Evolutionary conservation across 2,113 vertebrate genomes (phyloP).

Genomic region (Dinomys branickii): DNA sequence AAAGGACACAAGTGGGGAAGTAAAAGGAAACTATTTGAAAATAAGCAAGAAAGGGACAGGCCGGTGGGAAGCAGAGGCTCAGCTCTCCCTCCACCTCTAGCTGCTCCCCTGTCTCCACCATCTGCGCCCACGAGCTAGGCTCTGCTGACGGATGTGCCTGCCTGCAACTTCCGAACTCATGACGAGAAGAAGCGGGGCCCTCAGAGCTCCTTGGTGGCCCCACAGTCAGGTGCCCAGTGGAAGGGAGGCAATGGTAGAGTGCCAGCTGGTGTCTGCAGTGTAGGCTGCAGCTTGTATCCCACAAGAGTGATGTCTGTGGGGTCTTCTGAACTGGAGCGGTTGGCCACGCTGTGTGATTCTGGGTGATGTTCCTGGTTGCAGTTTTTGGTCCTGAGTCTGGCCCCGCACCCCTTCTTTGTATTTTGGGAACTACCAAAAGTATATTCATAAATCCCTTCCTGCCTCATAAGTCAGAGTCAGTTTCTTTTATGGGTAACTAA

Average conservation of each 20-base stretch:
- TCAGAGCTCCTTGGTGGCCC: background rate
- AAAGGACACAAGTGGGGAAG: background rate
- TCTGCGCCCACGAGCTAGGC: background rate
- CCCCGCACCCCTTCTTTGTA: background rate
- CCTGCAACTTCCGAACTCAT: background rate
- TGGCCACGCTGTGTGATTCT: background rate
- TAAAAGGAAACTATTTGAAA: conserved; percentile 50
- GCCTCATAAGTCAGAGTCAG: background rate
- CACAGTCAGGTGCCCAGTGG: background rate
- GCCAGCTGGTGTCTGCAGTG: background rate
- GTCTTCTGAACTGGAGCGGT: background rate
- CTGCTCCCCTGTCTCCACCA: background rate
- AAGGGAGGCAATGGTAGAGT: background rate
- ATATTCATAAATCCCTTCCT: background rate
- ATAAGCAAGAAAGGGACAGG: conserved; percentile 13
- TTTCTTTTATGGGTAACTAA: conserved; percentile 16
- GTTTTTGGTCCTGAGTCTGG: background rate
- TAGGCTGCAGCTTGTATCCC: no score
- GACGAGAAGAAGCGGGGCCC: background rate
- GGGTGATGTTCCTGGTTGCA: background rate
- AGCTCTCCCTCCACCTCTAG: background rate
- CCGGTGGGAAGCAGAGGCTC: background rate
- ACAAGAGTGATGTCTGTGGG: background rate
- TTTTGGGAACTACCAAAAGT: background rate
- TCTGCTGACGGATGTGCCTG: background rate